Base-by-base conservation (phyloP, 2,113 vertebrate genomes). In the Crotalus horridus region DNA sequence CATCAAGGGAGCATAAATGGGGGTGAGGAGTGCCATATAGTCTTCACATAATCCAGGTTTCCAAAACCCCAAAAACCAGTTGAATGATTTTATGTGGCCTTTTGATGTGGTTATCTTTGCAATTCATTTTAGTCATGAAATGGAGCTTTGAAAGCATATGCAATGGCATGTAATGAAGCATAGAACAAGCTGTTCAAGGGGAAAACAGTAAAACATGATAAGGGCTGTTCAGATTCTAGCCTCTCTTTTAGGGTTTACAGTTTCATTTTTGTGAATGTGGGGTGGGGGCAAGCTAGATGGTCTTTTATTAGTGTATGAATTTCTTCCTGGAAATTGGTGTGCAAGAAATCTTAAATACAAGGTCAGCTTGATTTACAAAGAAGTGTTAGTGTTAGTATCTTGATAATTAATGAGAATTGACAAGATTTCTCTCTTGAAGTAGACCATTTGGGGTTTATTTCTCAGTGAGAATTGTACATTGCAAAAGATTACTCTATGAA, bases 291-390 rank as follows among this genome's bases (percentile, higher is more conserved):
- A 51, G 51, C 9, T 51, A 11, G 59, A 17, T 29, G 26, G 17
- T 59, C 6, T 46, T 89, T 3, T 89, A n/a, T 89, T 89, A 48
- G 4, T 92, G 56, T 89, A 0, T 3, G 24, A 23, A 33, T 90
- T 94, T 89, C 64, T 91, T 92, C 61, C 91, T 69, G 92, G 93
- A 96, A 93, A 58, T 59, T 26, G 33, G 24, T 92, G 48, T 87
- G 90, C 55, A 54, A 91, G 92, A 89, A 89, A 74, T 24, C 6
- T 92, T 92, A 96, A 10, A 6, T 94, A 56, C 91, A 92, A 85
- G 88, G 93, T 87, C 24, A 64, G 10, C 26, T n/a, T 39, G 15
- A 43, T 81, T 81, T 81, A 21, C 74, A 81, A 21, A 43, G 17
- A 43, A 81, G 33, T 43, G 17, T 81, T 43, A 17, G n/a, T 74